Evolutionary conservation across 92 coral and sea anemone species (phyloP).

Genomic region (Hydrozoanthus gracilis): DNA sequence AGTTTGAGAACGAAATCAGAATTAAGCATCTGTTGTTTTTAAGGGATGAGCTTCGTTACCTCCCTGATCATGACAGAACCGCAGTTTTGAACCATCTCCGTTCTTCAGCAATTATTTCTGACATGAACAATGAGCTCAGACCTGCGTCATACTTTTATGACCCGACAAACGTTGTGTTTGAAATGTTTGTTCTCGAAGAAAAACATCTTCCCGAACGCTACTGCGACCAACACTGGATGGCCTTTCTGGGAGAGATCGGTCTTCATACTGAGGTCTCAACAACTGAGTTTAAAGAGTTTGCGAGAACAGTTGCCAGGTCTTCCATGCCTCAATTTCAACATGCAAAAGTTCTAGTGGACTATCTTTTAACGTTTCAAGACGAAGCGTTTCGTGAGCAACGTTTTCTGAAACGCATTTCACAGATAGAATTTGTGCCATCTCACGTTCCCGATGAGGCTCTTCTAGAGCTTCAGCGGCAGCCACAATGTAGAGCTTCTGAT

Average conservation of each 20-base stretch:
- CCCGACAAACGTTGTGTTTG: slow-evolving; percentile 28
- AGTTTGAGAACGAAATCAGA: slow-evolving; percentile 33
- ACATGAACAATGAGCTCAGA: slow-evolving; percentile 22
- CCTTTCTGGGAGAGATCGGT: slow-evolving; percentile 47
- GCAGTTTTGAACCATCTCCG: slow-evolving; percentile 38
- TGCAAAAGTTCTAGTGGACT: slow-evolving; percentile 30
- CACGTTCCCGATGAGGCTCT: slow-evolving; percentile 14
- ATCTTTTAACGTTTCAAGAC: slow-evolving; percentile 27
- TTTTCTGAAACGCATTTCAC: slow-evolving; percentile 49
- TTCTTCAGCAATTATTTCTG: slow-evolving; percentile 37
- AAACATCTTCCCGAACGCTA: slow-evolving; percentile 46
- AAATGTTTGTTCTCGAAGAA: slow-evolving; percentile 7
- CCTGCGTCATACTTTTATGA: slow-evolving; percentile 50
- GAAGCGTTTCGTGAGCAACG: slow-evolving; percentile 14
- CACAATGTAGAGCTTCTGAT: not conserved
- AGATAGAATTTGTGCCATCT: slow-evolving; percentile 51
- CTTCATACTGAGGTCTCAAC: slow-evolving; percentile 42
- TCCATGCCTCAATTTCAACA: not conserved
- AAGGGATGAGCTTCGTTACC: slow-evolving; percentile 33
- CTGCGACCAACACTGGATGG: slow-evolving; percentile 28
- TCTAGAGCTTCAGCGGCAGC: slow-evolving; percentile 40
- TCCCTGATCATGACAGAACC: not conserved
- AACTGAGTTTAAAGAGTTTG: slow-evolving; percentile 37
- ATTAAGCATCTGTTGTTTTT: slow-evolving; percentile 33
- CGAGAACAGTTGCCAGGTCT: slow-evolving; percentile 4